phyloP scores from a whole-genome alignment of 2,113 vertebrate species.

The Sisor rabdophorus region DNA sequence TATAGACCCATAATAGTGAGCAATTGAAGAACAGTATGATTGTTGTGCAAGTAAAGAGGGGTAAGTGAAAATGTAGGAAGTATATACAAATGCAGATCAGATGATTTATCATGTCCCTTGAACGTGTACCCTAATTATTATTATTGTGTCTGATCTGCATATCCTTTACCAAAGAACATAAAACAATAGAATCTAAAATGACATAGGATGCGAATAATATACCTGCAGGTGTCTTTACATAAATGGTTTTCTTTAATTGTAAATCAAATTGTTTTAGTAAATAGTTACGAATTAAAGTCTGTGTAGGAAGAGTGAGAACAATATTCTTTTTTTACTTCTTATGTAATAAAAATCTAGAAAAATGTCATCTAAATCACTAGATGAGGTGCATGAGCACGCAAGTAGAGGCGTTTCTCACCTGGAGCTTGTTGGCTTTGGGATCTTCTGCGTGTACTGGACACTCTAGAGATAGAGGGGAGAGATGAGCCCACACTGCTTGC shows the following conservation, averaged over 20 bases:
- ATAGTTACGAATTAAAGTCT: too few relatives aligned
- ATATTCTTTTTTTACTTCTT: too few relatives aligned
- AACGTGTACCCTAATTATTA: background rate
- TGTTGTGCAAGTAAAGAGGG: conserved; percentile 12
- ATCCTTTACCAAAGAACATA: background rate
- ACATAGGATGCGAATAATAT: too few relatives aligned
- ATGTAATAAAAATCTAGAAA: too few relatives aligned
- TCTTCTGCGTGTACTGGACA: conserved; percentile 62
- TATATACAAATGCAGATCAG: background rate
- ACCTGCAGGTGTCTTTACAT: too few relatives aligned
- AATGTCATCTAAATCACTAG: too few relatives aligned
- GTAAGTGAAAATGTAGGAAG: background rate
- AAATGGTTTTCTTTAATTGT: too few relatives aligned
- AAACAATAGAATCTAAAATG: background rate
- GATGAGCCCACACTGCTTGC: conserved; percentile 71
- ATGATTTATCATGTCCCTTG: background rate
- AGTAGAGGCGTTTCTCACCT: conserved; percentile 49
- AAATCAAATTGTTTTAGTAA: too few relatives aligned
- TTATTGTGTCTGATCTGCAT: background rate
- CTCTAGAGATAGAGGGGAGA: conserved; percentile 64
- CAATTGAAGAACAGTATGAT: background rate
- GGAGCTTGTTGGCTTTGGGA: conserved; percentile 69
- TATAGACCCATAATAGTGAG: background rate
- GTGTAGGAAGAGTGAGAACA: too few relatives aligned
- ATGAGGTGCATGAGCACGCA: too few relatives aligned